Percentiles rank a stretch among this genome's conserved stretches.
Evolutionary conservation across 2,888 invertebrate genomes (phyloP).

Genomic region (Operophtera brumata): DNA sequence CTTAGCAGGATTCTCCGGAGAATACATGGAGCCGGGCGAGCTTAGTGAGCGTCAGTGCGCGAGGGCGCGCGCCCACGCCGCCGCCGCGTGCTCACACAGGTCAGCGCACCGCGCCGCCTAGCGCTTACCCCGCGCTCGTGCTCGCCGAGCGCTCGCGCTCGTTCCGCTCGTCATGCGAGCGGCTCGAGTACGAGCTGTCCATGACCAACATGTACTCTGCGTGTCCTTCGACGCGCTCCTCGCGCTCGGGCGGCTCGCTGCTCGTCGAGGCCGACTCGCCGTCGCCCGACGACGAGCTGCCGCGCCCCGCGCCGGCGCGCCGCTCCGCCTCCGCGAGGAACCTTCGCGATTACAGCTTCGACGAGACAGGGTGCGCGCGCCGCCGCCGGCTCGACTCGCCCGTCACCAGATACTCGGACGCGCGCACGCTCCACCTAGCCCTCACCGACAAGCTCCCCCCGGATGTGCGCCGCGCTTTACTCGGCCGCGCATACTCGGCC

Average conservation of each 20-base stretch:
- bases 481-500: constrained; percentile 88
- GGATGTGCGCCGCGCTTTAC: constrained; percentile 61
- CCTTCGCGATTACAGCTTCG: constrained; percentile 88
- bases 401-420: constrained; percentile 69
- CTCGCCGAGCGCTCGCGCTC: constrained; percentile 70
- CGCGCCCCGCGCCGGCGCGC: constrained; percentile 58
- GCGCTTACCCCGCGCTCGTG: constrained; percentile 73
- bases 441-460: constrained; percentile 41
- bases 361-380: constrained; percentile 84
- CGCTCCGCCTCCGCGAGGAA: constrained; percentile 89
- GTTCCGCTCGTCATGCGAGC: constrained; percentile 70
- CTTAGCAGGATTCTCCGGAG: constrained; percentile 73
- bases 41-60: constrained; percentile 62
- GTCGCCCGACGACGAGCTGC: constrained; percentile 27
- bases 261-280: constrained; percentile 51
- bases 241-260: constrained; percentile 58
- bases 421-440: constrained; percentile 57
- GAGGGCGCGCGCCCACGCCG: constrained; percentile 76
- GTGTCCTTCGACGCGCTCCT: constrained; percentile 65
- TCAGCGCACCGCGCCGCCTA: constrained; percentile 65
- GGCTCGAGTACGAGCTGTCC: constrained; percentile 81
- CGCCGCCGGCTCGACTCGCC: constrained; percentile 62
- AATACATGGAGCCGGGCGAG: constrained; percentile 76
- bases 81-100: constrained; percentile 67
- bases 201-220: constrained; percentile 80